Percentiles rank a stretch among this genome's conserved stretches.
Conservation (phyloP, 2,888 invertebrate species). For the Drosophila meridionalis region DNA sequence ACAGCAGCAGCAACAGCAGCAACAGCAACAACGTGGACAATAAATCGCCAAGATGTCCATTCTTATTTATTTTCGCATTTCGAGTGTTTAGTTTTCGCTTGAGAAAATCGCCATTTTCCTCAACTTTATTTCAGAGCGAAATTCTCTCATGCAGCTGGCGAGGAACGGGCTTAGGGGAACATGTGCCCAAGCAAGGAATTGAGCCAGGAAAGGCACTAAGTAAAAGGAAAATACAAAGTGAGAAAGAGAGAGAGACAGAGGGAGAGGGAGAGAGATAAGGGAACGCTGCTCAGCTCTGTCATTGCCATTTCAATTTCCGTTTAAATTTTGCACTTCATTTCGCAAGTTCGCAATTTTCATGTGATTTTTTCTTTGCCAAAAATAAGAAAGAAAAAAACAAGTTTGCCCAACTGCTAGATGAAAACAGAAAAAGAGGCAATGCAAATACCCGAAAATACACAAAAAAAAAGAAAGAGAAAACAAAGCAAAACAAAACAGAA, state of each 20-base stretch:
- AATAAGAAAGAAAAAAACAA: conserved; percentile 29
- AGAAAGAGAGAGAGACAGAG: conserved; percentile 11
- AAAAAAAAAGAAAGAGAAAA: not conserved
- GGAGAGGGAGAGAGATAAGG: conserved; percentile 9
- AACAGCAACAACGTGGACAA: conserved; percentile 58
- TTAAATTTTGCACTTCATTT: conserved; percentile 83
- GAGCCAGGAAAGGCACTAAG: conserved; percentile 49
- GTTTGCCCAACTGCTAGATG: conserved; percentile 50
- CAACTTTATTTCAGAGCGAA: conserved; percentile 64
- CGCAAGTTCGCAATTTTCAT: conserved; percentile 81
- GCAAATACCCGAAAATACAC: conserved; percentile 64
- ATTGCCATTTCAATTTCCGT: conserved; percentile 83
- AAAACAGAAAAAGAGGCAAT: conserved; percentile 61
- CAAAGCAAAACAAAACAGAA: conserved; percentile 48
- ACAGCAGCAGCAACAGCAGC: conserved; percentile 18
- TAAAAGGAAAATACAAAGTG: conserved; percentile 44
- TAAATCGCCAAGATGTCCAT: conserved; percentile 78
- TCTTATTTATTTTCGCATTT: conserved; percentile 80
- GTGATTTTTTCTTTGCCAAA: conserved; percentile 41
- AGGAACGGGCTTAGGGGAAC: conserved; percentile 36
- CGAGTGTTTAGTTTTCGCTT: conserved; percentile 81
- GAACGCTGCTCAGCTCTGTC: conserved; percentile 68
- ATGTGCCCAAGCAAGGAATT: conserved; percentile 50
- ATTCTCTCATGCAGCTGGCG: conserved; percentile 48
- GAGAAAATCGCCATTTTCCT: conserved; percentile 78